Evolutionary conservation across 2,888 invertebrate species (phyloP).

Genomic region (Adelphocoris suturalis): DNA sequence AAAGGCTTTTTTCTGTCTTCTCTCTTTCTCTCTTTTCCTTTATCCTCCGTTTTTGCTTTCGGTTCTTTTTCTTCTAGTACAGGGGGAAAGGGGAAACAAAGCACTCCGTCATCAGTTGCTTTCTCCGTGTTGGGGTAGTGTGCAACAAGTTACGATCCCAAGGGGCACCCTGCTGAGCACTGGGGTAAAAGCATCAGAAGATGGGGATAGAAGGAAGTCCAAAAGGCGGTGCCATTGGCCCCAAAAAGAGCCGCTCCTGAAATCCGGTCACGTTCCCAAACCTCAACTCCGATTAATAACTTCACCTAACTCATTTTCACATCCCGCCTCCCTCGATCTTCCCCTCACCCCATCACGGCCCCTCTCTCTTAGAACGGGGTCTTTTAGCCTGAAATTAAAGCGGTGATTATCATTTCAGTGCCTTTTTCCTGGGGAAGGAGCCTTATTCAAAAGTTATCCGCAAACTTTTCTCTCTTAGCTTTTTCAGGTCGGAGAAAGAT

Average conservation of each 20-base stretch:
- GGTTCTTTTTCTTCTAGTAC: neutral
- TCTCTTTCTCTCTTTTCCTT: neutral
- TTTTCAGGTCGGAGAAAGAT: neutral
- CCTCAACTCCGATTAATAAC: slow-evolving; percentile 61
- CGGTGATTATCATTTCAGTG: slow-evolving; percentile 24
- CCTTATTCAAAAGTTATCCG: slow-evolving; percentile 39
- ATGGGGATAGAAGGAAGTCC: neutral
- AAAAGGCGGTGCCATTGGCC: neutral
- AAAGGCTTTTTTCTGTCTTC: neutral
- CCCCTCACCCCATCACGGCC: neutral
- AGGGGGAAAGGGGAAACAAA: slow-evolving; percentile 22
- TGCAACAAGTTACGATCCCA: slow-evolving; percentile 56
- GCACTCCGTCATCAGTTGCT: slow-evolving; percentile 58
- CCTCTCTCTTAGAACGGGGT: neutral
- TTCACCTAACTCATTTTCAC: slow-evolving; percentile 55
- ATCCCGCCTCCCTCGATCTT: neutral
- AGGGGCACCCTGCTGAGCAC: neutral
- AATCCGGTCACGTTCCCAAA: slow-evolving; percentile 53
- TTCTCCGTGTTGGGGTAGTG: slow-evolving; percentile 11
- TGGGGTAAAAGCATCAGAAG: neutral
- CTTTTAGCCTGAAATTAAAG: slow-evolving; percentile 35
- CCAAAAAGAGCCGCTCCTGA: neutral
- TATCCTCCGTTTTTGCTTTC: neutral
- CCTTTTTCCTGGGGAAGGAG: slow-evolving; percentile 11
- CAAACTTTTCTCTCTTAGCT: slow-evolving; percentile 24